phyloP scores from a whole-genome alignment of 2,113 vertebrate species.

The Rhinoptilus africanus region DNA sequence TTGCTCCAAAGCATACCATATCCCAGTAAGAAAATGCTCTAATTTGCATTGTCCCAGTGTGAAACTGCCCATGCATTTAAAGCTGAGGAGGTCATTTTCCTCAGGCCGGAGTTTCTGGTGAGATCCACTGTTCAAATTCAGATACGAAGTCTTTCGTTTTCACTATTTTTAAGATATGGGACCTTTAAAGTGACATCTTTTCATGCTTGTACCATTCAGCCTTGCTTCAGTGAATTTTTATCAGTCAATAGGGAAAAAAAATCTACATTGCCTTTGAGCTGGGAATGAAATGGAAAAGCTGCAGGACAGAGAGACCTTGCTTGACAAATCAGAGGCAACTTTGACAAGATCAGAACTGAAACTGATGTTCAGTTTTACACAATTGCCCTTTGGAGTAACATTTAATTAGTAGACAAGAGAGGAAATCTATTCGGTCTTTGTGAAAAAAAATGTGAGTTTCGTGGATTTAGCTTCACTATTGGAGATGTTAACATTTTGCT shows the following conservation, averaged over 20 bases:
- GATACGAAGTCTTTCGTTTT: background rate
- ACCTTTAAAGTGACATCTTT: background rate
- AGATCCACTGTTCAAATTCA: background rate
- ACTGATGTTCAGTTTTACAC: background rate
- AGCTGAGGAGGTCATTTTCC: background rate
- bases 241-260: background rate
- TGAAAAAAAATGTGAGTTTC: background rate
- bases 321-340: background rate
- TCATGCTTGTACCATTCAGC: background rate
- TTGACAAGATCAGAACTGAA: background rate
- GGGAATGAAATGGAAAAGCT: background rate
- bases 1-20: background rate
- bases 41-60: background rate
- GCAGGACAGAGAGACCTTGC: background rate
- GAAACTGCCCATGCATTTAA: background rate
- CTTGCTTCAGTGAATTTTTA: background rate
- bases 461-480: background rate
- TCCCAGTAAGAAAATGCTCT: background rate
- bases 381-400: background rate
- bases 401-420: background rate
- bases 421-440: background rate
- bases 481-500: background rate
- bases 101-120: background rate
- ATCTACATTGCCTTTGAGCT: background rate
- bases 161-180: background rate